Base-by-base conservation (phyloP, 2,888 invertebrate species). In the Microctonus brassicae region DNA sequence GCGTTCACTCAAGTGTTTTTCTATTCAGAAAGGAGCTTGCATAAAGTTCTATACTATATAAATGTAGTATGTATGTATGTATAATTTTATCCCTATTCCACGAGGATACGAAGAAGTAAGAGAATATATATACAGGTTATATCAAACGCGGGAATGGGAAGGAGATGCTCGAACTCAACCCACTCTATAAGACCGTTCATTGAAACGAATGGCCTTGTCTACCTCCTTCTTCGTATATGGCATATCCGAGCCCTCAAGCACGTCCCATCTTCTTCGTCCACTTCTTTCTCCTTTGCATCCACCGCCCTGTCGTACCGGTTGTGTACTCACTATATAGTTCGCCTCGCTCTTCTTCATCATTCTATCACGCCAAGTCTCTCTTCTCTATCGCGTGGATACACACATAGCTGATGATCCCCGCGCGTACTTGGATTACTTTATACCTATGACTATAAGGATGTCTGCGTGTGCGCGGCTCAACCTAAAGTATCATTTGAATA, bases 401-500 rank as follows among this genome's bases (percentile, higher is more conserved):
- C 17, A 47, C 17, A 47, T 47, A 47, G 47, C 20, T 47, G 17
- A 17, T 47, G 68, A 77, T 76, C 70, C 73, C 53, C 57, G 17
- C 47, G 47, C 47, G 47, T 17, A 17, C 47, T 73, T 78, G 81
- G 82, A 85, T 84, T 84, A 84, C 83, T 83, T 82, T 10, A 84
- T 82, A 70, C 78, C 81, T 75, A 69, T 75, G 75, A 70, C 75
- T n/a, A n/a, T 73, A 77, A 82, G 80, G 77, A 82, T 77, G 77
- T 78, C 75, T 76, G 3, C 47, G n/a, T n/a, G 47, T 17, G 47
- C 36, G 47, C 47, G 77, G 75, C 76, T 81, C 79, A 75, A 79
- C 79, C 83, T 84, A 83, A 85, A 83, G 83, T 79, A 84, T 86
- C 83, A 83, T 85, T 85, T 85, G 84, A 84, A 85, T 86, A 84